phyloP scores from a whole-genome alignment of 2,797 vertebrate genomes.

The Sternotherus odoratus region DNA sequence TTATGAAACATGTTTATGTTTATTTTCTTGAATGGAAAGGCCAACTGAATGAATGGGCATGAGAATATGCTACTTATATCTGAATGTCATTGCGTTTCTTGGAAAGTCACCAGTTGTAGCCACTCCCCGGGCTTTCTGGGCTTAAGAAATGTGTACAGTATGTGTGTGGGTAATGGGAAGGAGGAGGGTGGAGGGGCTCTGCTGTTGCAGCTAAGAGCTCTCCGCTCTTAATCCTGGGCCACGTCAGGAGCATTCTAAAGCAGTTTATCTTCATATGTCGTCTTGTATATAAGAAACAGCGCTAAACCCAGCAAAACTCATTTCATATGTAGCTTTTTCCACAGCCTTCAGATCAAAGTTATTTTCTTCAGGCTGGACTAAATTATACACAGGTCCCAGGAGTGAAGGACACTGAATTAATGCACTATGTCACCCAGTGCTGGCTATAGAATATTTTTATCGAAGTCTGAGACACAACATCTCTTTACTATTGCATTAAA shows the following conservation, averaged over 20 bases:
- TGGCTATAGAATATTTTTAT: slow-evolving; percentile 82
- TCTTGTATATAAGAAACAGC: slow-evolving; percentile 79
- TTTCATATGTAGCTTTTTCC: slow-evolving; percentile 84
- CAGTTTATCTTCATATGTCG: slow-evolving; percentile 80
- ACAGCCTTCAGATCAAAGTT: slow-evolving; percentile 85
- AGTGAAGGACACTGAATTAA: slow-evolving; percentile 89
- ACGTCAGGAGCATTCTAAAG: slow-evolving; percentile 73
- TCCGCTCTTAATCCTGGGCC: slow-evolving; percentile 72
- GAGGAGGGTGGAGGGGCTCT: slow-evolving; percentile 29
- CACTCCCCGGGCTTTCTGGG: background rate
- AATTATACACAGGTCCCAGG: slow-evolving; percentile 85
- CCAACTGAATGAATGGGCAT: background rate
- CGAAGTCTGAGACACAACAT: slow-evolving; percentile 77
- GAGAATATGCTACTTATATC: background rate
- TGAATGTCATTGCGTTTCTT: slow-evolving; percentile 31
- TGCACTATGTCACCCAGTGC: slow-evolving; percentile 82
- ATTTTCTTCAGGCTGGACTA: slow-evolving; percentile 85
- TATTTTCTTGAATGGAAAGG: slow-evolving; percentile 33
- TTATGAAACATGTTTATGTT: background rate
- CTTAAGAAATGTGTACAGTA: slow-evolving; percentile 17
- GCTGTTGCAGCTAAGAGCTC: slow-evolving; percentile 51
- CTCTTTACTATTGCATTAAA: slow-evolving; percentile 85
- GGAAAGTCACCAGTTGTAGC: slow-evolving; percentile 28
- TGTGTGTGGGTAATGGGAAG: background rate
- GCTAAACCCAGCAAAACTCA: slow-evolving; percentile 81